Base-by-base conservation (phyloP, 2,113 vertebrate genomes). In the Cathartes aura region DNA sequence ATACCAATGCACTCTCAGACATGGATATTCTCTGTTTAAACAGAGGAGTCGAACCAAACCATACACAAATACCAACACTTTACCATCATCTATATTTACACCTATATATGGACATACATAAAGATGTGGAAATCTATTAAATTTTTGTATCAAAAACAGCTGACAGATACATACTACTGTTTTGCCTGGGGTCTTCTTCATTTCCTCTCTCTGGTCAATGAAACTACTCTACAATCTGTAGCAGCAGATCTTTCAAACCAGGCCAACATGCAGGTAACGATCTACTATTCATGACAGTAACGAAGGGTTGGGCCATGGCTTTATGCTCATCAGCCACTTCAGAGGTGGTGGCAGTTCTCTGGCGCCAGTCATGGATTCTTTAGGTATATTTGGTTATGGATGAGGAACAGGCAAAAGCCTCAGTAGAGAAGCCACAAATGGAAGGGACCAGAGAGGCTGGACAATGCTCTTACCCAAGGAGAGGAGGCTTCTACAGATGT, bases 251-350 rank as follows among this genome's bases (percentile, higher is more conserved):
- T 36, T 62, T 32, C 81, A 78, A 38, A 62, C 38, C 58, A 60
- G 40, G 55, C 18, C 27, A 50, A 43, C 0, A 0, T 8, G 19
- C 50, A 62, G 52, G 15, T 50, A 40, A 48, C 1, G 2, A 45
- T 36, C 27, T 74, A 27, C n/a, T 47, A 13, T 5, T 42, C 7
- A 10, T 11, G 24, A 45, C 26, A n/a, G 36, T 26, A 88, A 60
- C 0, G 19, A 82, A 40, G 38, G 27, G n/a, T 2, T 53, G 24
- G n/a, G 34, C 43, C 30, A 16, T 5, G 24, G 45, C 50, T 66
- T 63, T 16, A 29, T 32, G 43, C 29, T 53, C 52, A 53, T 48
- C 79, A 34, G 26, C 17, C 76, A 18, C 60, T 42, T 56, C 22
- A 58, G 74, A 59, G 30, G 27, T 34, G 40, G 18, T 7, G 18